Conservation (phyloP, 2,888 invertebrate genomes). For the Conus canariensis region DNA sequence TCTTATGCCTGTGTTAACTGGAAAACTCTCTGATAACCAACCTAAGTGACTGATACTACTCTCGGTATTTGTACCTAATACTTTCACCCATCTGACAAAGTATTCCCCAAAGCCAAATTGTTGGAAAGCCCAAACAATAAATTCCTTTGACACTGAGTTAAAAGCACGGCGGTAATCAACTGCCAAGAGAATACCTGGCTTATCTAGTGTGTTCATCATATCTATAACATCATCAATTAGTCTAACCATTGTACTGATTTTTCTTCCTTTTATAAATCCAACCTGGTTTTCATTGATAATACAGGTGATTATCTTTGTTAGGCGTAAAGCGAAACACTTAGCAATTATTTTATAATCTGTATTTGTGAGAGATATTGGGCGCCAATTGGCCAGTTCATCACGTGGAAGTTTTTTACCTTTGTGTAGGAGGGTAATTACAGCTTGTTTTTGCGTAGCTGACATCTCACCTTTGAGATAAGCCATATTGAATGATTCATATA, state of each 20-base stretch:
- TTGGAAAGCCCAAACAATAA: no score
- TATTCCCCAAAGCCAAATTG: no score
- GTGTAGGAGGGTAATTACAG: neutral
- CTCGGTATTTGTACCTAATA: no score
- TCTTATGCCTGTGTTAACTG: no score
- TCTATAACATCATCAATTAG: neutral
- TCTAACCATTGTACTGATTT: neutral
- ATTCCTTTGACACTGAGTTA: no score
- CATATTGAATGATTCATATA: neutral
- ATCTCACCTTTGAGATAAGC: neutral
- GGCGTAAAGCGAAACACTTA: neutral
- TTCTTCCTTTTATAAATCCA: neutral
- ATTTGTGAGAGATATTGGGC: neutral
- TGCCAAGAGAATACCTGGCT: no score
- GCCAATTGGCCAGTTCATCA: neutral
- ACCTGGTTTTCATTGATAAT: neutral
- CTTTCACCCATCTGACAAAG: no score
- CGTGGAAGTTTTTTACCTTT: neutral
- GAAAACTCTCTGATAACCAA: no score
- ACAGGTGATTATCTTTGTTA: neutral
- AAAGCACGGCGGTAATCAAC: no score
- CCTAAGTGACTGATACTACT: no score
- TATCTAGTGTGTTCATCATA: no score
- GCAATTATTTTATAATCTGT: neutral
- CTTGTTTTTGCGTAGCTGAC: neutral